Base-by-base conservation (phyloP, 1,140 invertebrate genomes). In the Tetragonula clypearis region DNA sequence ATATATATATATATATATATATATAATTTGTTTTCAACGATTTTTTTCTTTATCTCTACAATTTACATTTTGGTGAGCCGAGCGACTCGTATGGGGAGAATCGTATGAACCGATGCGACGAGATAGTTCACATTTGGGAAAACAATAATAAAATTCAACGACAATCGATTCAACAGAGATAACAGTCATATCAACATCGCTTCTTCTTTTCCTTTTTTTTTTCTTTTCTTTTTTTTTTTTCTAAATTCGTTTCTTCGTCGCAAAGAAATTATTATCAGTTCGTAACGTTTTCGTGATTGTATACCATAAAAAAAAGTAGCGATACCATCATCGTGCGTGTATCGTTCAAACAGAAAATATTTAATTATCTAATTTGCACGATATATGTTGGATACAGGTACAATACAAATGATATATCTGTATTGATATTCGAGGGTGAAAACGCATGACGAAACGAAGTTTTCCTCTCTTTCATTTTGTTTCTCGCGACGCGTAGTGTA, bases 21-120 rank as follows among this genome's bases (percentile, higher is more conserved):
- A 66, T 66, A 66, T 62, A n/a, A 79, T 79, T 84, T 77, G 68
- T 15, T 71, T 84, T 84, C 65, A 84, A 84, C 82, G 68, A 84
- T 62, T 79, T 72, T 79, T 79, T 62, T 62, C 26, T 78, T 73
- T 65, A 79, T 58, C 66, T 62, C 82, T 84, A 84, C 82, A 62
- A 84, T 84, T 84, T 71, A 82, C 80, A 82, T 53, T 41, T 41
- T 76, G 72, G 72, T 26, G 72, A 82, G 68, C 41, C 76, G 23
- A 53, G 56, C 82, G 68, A 56, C 82, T 79, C 82, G 55, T 41
- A 41, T 30, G 30, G 41, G n/a, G 30, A 68, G 19, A 65, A 35
- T 75, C 72, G 49, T 74, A 62, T 21, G 58, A 26, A 65, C 23
- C 35, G 69, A 62, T 55, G 35, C 58, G 21, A 41, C 75, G 75